These are phyloP conservation scores for Ophion slaviceki DNA, from an alignment of 2,888 invertebrate species.

Conservation along the genomic window DNA sequence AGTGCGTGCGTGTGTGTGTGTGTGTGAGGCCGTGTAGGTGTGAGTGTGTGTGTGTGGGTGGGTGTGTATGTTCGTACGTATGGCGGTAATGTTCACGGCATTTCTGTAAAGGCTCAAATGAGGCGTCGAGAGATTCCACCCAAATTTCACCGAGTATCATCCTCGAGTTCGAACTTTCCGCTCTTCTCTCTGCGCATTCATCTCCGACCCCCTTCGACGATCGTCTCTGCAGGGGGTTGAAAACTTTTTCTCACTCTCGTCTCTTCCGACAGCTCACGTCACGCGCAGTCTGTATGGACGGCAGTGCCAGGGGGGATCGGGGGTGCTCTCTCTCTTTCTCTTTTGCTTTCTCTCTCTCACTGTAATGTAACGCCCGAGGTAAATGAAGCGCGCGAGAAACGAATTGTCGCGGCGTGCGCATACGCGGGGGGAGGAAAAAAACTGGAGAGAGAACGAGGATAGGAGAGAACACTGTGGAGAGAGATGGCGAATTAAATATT, in stretches of 20 bases:
- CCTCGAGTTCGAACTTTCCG: constrained; percentile 50
- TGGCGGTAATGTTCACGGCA: constrained; percentile 23
- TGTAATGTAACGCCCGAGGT: constrained; percentile 66
- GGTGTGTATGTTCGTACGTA: not conserved
- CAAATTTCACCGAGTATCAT: constrained; percentile 71
- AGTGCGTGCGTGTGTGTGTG: not conserved
- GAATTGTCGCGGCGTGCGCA: constrained; percentile 56
- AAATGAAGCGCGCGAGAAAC: constrained; percentile 75
- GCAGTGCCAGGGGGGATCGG: not conserved
- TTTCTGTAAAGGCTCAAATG: constrained; percentile 76
- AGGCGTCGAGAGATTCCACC: constrained; percentile 77
- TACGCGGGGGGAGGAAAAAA: constrained; percentile 29
- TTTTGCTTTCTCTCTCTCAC: constrained; percentile 4
- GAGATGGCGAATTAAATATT: constrained; percentile 56
- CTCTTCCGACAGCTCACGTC: constrained; percentile 56
- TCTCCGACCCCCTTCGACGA: constrained; percentile 2
- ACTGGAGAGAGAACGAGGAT: not conserved
- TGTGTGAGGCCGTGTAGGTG: not conserved
- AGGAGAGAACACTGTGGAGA: constrained; percentile 8
- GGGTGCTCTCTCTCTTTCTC: not conserved
- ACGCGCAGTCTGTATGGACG: constrained; percentile 6
- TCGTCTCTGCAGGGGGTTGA: constrained; percentile 57
- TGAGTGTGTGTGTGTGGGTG: too few relatives aligned
- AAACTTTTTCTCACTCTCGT: constrained; percentile 51
- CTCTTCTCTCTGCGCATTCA: constrained; percentile 15